Conservation (phyloP, 2,113 vertebrate genomes). For the Albula glossodonta region DNA sequence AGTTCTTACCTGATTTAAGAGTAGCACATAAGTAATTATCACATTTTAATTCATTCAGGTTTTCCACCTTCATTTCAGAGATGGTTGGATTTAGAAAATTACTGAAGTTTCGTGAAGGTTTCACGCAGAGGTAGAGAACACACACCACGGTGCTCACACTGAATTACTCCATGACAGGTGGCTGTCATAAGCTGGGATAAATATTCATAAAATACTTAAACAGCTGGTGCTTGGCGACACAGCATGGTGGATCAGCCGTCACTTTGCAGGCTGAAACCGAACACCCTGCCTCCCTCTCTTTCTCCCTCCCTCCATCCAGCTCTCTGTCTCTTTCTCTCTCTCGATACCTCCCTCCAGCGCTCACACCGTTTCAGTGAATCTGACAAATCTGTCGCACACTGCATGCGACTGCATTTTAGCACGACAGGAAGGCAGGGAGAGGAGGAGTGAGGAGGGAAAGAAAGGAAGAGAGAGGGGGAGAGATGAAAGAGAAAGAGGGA, state of each 20-base stretch:
- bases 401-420: too few relatives aligned
- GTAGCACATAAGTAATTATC: too few relatives aligned
- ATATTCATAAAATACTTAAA: conserved; percentile 1
- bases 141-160: not conserved
- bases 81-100: too few relatives aligned
- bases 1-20: too few relatives aligned
- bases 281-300: not conserved
- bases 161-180: not conserved
- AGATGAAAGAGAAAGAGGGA: not conserved
- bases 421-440: not conserved
- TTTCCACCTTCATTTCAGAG: too few relatives aligned
- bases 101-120: not conserved
- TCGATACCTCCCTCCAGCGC: too few relatives aligned
- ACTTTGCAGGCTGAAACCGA: not conserved
- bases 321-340: too few relatives aligned
- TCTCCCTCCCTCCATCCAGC: too few relatives aligned
- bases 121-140: not conserved
- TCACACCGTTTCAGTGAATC: too few relatives aligned
- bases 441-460: not conserved
- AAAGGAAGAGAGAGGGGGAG: not conserved
- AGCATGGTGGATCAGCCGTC: too few relatives aligned
- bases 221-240: conserved; percentile 14
- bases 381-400: too few relatives aligned
- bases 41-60: too few relatives aligned
- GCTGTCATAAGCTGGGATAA: not conserved